Evolutionary conservation across 2,888 invertebrate species (phyloP), one percentile per base, ranked within the genome.

Genomic region (Mechanitis mazaeus): DNA sequence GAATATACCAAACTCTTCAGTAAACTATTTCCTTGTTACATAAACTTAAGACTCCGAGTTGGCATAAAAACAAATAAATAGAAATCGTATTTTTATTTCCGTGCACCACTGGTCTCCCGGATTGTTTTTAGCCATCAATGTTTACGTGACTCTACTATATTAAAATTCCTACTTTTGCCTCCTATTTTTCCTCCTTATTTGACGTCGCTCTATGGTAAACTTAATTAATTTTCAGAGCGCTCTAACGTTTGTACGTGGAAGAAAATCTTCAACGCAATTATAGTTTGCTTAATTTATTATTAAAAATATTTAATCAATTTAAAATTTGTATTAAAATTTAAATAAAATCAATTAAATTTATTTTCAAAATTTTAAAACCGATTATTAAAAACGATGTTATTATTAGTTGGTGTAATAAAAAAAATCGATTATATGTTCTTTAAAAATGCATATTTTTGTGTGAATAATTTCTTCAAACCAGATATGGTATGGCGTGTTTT

Each of bases 111-210:
- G 68, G 65, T 62, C 64, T 61, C 65, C 63, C 47, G 69, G 70
- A 68, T 71, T 71, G 71, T 65, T 68, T 64, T 67, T 64, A 59
- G 65, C 80, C 75, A 78, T 82, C 84, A 81, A 79, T 84, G 85
- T 85, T 84, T 85, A 85, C 86, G 85, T 84, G 86, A 83, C 80
- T 76, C 71, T 74, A 71, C 79, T 83, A 85, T 87, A 87, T 87
- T 87, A 87, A 87, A 87, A 87, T 85, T 84, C 83, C 76, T 75
- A 72, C 77, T 81, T 80, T 77, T 74, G 72, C 74, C 77, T 78
- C 76, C 79, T 76, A 81, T 77, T 75, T 76, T 74, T 76, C 75
- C 72, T 75, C 71, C 73, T 79, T 80, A 79, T 78, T 76, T 73
- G 73, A 71, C 71, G 68, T 69, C 66, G 72, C 71, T 69, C 69